These are phyloP conservation scores for Onychorhynchus coronatus DNA, from an alignment of 2,113 vertebrate species.

Conservation along the genomic window DNA sequence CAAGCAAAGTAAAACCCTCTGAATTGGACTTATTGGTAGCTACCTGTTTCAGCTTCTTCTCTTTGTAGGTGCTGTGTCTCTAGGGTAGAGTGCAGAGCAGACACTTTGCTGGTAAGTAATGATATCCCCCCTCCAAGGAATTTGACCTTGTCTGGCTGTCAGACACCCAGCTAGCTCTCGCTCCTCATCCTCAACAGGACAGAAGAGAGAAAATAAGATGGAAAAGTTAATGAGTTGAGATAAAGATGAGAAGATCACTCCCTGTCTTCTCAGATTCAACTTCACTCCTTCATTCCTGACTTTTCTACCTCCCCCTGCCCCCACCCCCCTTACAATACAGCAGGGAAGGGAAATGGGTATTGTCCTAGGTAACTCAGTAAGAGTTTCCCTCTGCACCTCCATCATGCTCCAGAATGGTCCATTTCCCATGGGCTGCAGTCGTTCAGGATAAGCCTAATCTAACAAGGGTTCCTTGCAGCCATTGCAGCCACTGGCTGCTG, in stretches of 20 bases:
- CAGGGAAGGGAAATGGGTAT: rapidly evolving
- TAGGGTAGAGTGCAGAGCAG: neutral
- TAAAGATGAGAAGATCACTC: neutral
- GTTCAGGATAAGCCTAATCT: neutral
- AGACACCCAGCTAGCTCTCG: neutral
- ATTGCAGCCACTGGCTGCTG: too few species aligned
- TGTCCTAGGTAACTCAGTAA: neutral
- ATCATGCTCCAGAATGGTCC: neutral
- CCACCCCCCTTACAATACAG: rapidly evolving
- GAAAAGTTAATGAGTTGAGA: neutral
- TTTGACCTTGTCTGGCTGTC: neutral
- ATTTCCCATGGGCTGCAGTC: neutral
- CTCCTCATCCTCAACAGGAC: neutral
- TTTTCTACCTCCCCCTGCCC: neutral
- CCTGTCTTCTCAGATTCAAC: neutral
- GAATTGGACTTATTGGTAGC: neutral
- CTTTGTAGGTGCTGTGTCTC: neutral
- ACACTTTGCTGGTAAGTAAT: neutral
- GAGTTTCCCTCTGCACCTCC: neutral
- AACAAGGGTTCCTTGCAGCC: rapidly evolving
- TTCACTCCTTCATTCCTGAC: neutral
- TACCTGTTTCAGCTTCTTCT: neutral
- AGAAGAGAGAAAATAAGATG: neutral
- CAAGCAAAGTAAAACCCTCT: neutral
- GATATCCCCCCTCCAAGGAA: neutral